Base-by-base conservation (phyloP, 1,140 invertebrate species). In the Proctacanthus coquilletti region DNA sequence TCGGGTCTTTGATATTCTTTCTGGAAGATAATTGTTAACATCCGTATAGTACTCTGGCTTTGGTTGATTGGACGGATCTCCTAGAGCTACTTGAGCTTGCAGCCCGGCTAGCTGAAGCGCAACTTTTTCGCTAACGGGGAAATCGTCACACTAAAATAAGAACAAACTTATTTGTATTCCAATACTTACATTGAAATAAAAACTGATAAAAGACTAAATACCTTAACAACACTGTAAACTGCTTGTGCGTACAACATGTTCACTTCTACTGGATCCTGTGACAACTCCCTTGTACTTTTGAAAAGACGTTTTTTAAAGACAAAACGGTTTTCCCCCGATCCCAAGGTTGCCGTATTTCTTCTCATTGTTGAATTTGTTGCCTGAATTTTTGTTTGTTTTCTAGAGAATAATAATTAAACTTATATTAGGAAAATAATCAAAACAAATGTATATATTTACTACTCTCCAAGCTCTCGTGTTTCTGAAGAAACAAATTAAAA, bases 261-360 rank as follows among this genome's bases (percentile, higher is more conserved):
- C 4, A 95, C 84, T 68, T 97, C 91, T 0, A 95, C 84, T 1
- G 88, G 88, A 65, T 96, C 91, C 61, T 93, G 88, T n/a, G 87
- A 89, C 39, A 95, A 70, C 63, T 94, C 88, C 20, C 84, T 68
- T 3, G 80, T 83, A 44, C 80, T 81, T 40, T 80, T 74, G 64
- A 94, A 96, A 4, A 97, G 60, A 33, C 91, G 69, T 40, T 88
- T 78, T 52, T 91, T 88, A 63, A 96, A 94, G 39, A 94, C 78
- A 61, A 95, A 91, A 39, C 83, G 68, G 64, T 92, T 93, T 56
- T 94, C 89, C 1, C 84, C 84, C 39, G 79, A 83, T 5, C 80
- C 80, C 4, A 81, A 58, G 9, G 58, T 62, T 23, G 71, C 69
- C 11, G 65, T 60, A 47, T 69, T 69, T 31, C 64, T 66, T 21